phyloP scores from a whole-genome alignment of 2,113 vertebrate species.

The Triplophysa dalaica region DNA sequence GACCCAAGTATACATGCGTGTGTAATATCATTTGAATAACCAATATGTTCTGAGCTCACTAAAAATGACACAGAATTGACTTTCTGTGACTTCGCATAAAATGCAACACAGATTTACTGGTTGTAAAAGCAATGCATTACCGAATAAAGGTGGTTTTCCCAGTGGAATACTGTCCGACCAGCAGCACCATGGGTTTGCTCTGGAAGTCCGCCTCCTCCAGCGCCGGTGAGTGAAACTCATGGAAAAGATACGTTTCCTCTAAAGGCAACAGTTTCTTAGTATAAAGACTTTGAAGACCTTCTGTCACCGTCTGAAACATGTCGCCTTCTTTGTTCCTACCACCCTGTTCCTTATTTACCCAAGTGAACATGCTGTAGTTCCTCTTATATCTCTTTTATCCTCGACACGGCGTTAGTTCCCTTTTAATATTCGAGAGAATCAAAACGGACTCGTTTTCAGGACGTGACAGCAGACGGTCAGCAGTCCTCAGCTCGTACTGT shows the following conservation, averaged over 20 bases:
- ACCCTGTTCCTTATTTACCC: constrained; percentile 74
- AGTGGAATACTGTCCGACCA: constrained; percentile 80
- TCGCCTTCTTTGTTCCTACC: constrained; percentile 73
- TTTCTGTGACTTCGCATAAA: too few relatives aligned
- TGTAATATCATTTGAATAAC: too few relatives aligned
- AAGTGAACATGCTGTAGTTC: constrained; percentile 74
- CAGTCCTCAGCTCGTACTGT: neutral
- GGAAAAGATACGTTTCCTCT: constrained; percentile 78
- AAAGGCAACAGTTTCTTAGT: constrained; percentile 74
- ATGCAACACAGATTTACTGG: too few relatives aligned
- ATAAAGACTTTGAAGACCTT: constrained; percentile 75
- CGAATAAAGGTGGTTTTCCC: constrained; percentile 81
- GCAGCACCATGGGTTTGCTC: constrained; percentile 80
- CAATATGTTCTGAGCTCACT: too few relatives aligned
- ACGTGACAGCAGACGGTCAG: neutral
- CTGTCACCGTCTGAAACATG: constrained; percentile 79
- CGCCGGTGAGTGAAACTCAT: constrained; percentile 79
- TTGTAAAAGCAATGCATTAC: constrained; percentile 50
- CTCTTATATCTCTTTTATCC: neutral
- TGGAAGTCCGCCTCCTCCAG: constrained; percentile 79
- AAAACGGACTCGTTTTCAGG: neutral
- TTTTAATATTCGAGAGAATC: neutral
- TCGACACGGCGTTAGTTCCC: constrained; percentile 33
- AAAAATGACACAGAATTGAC: too few relatives aligned
- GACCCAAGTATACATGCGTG: too few relatives aligned